Conservation (phyloP, 2,888 invertebrate species). For the Tetanocera ferruginea region DNA sequence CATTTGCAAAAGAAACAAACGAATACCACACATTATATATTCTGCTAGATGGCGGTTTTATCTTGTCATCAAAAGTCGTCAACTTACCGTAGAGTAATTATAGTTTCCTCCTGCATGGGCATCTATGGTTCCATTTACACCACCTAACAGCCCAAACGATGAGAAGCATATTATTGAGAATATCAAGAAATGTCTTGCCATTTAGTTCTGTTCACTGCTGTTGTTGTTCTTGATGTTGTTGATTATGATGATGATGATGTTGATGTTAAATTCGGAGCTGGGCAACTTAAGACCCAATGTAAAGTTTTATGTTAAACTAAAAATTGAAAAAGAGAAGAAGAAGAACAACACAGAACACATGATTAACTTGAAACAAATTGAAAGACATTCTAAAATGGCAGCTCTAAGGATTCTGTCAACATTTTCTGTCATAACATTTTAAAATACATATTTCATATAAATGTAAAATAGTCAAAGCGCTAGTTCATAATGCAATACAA, state of each 20-base stretch:
- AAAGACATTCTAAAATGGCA: neutral
- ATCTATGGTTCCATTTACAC: slow-evolving; percentile 33
- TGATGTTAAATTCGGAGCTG: neutral
- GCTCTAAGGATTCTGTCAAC: neutral
- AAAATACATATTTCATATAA: too few species aligned
- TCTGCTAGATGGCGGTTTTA: neutral
- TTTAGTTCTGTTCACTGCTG: slow-evolving; percentile 14
- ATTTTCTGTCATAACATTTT: too few species aligned
- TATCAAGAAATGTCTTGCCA: slow-evolving; percentile 29
- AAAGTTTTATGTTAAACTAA: neutral
- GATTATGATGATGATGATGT: too few species aligned
- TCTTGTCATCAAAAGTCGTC: neutral
- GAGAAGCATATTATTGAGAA: slow-evolving; percentile 30
- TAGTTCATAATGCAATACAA: too few species aligned
- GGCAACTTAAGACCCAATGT: neutral
- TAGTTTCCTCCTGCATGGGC: slow-evolving; percentile 7
- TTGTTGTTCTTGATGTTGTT: neutral
- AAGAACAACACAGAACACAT: neutral
- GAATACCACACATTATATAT: neutral
- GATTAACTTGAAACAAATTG: neutral
- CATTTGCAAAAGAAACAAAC: too few species aligned
- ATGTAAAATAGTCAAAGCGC: too few species aligned
- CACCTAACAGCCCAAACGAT: slow-evolving; percentile 30
- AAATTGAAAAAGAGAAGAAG: neutral
- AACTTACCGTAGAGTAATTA: slow-evolving; percentile 42